Base-by-base conservation (phyloP, 2,888 invertebrate genomes). In the Ligdia adustata region DNA sequence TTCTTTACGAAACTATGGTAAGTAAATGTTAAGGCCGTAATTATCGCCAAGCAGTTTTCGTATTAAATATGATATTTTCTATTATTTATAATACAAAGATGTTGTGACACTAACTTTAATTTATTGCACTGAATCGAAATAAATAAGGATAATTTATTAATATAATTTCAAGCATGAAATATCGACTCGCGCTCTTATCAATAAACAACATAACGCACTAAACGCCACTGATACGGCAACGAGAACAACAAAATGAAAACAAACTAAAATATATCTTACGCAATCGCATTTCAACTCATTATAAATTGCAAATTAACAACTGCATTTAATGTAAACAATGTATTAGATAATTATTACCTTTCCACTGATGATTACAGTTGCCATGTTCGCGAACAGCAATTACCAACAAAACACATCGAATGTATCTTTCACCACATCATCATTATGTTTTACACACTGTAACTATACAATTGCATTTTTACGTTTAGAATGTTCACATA, bases 321-420 rank as follows among this genome's bases (percentile, higher is more conserved):
- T 14, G 20, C 12, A 22, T n/a, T 9, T 3, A 35, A 33, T 20
- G 13, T 34, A 22, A 41, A 34, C 28, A 34, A 35, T 12, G 9
- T 14, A 3, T 4, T 15, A 15, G 2, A 32, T 11, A 4, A 32
- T 32, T 31, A 31, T 28, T 70, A 75, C 72, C 72, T 72, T 72
- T 49, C 66, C 62, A 47, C 48, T 62, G 38, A 66, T 51, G 42
- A 66, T 55, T 16, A 72, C 52, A 6, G 64, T 47, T 11, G 69
- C 65, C 72, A 72, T 74, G 43, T 6, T 32, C 9, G 15, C 15
- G 24, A 7, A 22, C 12, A 20, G 9, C 24, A 29, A 42, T 28
- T 32, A 46, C 27, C n/a, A 28, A 35, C 7, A 27, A 34, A 46
- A 37, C 33, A 15, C 32, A 18, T 5, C 29, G 33, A 34, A 22